A percentile compares a stretch with the other conserved stretches of the same genome.
These are phyloP conservation scores for Prionace glauca DNA, from an alignment of 2,797 vertebrate genomes.

Conservation along the genomic window DNA sequence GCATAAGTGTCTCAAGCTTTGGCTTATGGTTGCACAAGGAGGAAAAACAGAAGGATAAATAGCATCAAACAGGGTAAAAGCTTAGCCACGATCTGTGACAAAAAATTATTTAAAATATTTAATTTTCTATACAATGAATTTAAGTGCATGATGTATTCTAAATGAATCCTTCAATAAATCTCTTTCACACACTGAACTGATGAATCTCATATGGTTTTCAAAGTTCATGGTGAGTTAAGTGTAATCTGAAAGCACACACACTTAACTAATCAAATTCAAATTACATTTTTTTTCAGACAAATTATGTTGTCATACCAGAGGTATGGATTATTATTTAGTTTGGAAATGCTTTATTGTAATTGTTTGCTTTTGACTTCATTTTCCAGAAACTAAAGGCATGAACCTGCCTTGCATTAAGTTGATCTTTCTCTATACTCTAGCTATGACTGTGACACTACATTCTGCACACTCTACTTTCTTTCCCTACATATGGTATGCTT, in stretches of 20 bases:
- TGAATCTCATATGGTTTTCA: background rate
- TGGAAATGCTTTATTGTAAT: background rate
- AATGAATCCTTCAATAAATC: background rate
- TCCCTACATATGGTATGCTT: no score
- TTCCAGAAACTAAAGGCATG: background rate
- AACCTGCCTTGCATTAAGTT: no score
- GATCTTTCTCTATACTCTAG: no score
- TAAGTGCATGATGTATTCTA: background rate
- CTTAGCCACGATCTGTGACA: background rate
- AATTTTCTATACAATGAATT: background rate
- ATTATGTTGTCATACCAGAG: background rate
- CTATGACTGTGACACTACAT: no score
- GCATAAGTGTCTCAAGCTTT: background rate
- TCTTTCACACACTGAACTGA: background rate
- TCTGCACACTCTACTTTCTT: no score
- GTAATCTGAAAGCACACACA: no score
- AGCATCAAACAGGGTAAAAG: background rate
- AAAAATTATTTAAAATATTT: background rate
- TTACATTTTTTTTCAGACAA: background rate
- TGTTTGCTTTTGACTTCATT: background rate
- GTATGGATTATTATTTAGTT: background rate
- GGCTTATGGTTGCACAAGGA: background rate
- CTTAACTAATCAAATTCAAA: background rate
- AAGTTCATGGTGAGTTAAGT: background rate
- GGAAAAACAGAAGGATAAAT: background rate